These are phyloP conservation scores for Lacerta agilis DNA, from an alignment of 2,797 vertebrate genomes.

Conservation along the genomic window DNA sequence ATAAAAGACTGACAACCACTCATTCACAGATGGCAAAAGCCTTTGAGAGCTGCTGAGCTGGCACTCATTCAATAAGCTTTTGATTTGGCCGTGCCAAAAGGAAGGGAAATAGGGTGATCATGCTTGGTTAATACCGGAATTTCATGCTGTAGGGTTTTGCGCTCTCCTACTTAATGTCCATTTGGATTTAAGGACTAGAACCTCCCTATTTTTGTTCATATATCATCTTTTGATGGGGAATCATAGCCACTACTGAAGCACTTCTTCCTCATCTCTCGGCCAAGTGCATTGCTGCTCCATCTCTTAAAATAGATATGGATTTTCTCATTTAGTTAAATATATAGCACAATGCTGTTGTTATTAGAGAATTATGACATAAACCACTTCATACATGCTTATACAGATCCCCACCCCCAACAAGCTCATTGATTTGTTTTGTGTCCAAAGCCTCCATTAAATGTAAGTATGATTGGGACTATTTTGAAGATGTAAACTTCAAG, in stretches of 20 bases:
- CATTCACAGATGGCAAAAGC: constrained; percentile 48
- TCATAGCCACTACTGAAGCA: constrained; percentile 2
- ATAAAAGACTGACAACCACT: constrained; percentile 58
- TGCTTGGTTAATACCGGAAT: constrained; percentile 45
- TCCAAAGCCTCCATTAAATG: constrained; percentile 36
- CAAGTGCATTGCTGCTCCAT: constrained; percentile 31
- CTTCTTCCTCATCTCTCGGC: neutral
- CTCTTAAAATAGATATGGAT: constrained; percentile 51
- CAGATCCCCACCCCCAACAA: constrained; percentile 46
- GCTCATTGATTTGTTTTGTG: constrained; percentile 33
- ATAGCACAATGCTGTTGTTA: constrained; percentile 33
- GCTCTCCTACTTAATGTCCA: constrained; percentile 62
- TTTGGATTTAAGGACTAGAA: constrained; percentile 51
- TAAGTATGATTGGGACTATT: constrained; percentile 20
- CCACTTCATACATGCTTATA: constrained; percentile 34
- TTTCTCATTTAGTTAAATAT: constrained; percentile 58
- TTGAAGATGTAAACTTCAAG: constrained; percentile 23
- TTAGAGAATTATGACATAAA: constrained; percentile 49
- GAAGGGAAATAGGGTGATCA: constrained; percentile 60
- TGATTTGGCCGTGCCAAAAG: constrained; percentile 60
- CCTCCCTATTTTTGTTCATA: constrained; percentile 39
- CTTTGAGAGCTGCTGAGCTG: constrained; percentile 64
- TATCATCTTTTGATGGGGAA: constrained; percentile 13
- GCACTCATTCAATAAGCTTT: constrained; percentile 62
- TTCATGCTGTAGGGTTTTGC: constrained; percentile 29